A percentile compares a stretch with the other conserved stretches of the same genome.
These are phyloP conservation scores for Taphrorychus bicolor DNA, from an alignment of 2,888 invertebrate genomes.

Conservation along the genomic window DNA sequence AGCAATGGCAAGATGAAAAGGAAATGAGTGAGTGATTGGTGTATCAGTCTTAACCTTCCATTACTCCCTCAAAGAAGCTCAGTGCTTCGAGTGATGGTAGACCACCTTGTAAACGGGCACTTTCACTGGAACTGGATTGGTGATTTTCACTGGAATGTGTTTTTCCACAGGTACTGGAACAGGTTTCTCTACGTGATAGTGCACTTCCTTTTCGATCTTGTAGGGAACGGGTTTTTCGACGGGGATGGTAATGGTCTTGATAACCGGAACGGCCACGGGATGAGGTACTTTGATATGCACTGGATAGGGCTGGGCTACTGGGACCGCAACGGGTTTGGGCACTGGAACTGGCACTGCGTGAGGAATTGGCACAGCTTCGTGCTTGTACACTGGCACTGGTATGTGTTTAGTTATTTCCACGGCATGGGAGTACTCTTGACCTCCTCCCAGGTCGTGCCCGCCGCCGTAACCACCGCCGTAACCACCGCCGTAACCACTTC, in stretches of 20 bases:
- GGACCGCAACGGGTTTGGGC: constrained; percentile 73
- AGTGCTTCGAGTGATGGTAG: constrained; percentile 72
- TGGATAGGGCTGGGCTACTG: constrained; percentile 73
- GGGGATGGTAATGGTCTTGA: constrained; percentile 73
- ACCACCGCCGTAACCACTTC: background rate
- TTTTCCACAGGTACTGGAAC: constrained; percentile 74
- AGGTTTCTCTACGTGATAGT: constrained; percentile 71
- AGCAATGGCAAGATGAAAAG: background rate
- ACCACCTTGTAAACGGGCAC: constrained; percentile 76
- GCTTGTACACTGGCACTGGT: constrained; percentile 63
- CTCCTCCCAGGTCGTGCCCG: constrained; percentile 51
- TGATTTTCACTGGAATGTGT: constrained; percentile 71
- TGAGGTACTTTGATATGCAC: constrained; percentile 74
- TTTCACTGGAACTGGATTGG: constrained; percentile 73
- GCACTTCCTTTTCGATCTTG: constrained; percentile 71
- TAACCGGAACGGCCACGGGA: constrained; percentile 72
- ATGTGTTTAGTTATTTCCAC: constrained; percentile 74
- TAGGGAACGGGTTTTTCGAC: constrained; percentile 77
- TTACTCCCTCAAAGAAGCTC: background rate
- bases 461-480: constrained; percentile 49
- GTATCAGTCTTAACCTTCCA: constrained; percentile 5
- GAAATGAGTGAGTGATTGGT: background rate
- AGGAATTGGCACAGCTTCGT: constrained; percentile 61
- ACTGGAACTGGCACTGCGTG: constrained; percentile 67
- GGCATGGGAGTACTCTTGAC: constrained; percentile 64